Conservation (phyloP, 2,113 vertebrate species). For the Pseudorasbora parva region DNA sequence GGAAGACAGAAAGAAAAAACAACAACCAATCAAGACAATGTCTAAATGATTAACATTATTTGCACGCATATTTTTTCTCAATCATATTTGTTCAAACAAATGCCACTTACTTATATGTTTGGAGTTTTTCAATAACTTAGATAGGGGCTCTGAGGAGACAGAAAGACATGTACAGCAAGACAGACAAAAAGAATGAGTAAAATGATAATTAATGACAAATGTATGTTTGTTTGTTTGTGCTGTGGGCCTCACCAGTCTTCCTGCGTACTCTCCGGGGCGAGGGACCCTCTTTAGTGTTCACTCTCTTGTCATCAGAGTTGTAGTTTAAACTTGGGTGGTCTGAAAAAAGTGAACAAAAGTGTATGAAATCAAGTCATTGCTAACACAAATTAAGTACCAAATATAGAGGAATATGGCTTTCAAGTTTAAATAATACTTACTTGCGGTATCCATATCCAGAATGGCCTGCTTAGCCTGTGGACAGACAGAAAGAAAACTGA, state of each 20-base stretch:
- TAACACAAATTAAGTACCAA: not conserved
- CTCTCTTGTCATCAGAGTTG: constrained; percentile 81
- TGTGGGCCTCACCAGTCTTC: constrained; percentile 83
- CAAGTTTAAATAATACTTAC: constrained; percentile 79
- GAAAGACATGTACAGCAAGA: constrained; percentile 13
- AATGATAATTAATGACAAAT: not conserved
- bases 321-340: constrained; percentile 94
- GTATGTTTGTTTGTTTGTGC: not conserved
- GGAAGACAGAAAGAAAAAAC: constrained; percentile 8
- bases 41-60: not conserved
- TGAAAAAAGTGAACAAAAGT: constrained; percentile 59
- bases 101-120: constrained; percentile 86
- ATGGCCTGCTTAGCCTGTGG: constrained; percentile 95
- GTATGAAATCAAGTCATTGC: not conserved
- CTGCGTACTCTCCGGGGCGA: constrained; percentile 84
- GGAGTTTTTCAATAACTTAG: constrained; percentile 87
- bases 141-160: constrained; percentile 85
- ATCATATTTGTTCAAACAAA: constrained; percentile 4
- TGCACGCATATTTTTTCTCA: not conserved
- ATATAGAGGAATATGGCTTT: not conserved
- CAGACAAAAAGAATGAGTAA: not conserved
- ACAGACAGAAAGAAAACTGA: constrained; percentile 21
- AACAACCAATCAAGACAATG: not conserved
- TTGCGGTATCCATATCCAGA: constrained; percentile 95
- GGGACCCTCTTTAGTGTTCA: constrained; percentile 82